Evolutionary conservation across 2,113 vertebrate species (phyloP), one percentile per base, ranked within the genome.

Genomic region (Genyomyrus donnyi): DNA sequence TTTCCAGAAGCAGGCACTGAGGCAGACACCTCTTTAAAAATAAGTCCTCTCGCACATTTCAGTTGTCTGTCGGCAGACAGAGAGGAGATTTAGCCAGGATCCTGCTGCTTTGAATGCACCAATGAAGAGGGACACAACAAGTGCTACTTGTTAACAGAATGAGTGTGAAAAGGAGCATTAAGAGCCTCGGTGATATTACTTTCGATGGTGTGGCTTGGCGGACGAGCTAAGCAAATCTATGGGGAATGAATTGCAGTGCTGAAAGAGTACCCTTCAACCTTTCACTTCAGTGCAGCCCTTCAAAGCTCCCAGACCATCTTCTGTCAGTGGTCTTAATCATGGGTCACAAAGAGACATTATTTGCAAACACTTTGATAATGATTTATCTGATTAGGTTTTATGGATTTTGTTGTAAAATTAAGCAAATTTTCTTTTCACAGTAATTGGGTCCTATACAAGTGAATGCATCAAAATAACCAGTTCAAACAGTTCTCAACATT

Each of bases 241-340:
- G 88, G 94, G 94, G 93, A 93, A 91, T 15, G 91, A 91, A 89
- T 74, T 91, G 92, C 93, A 91, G 96, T 96, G 96, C 96, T 97
- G 97, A 97, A 97, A 97, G 95, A 93, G 95, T 93, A 93, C 94
- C 96, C 97, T 97, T 97, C 96, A 97, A 95, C 94, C 95, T 97
- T 96, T 97, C 96, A 96, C 93, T 96, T 83, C 77, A 17, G 94
- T 95, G 94, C 94, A 95, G 95, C 90, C 90, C 92, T 89, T 88
- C 77, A 92, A 92, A 93, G 94, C 93, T 92, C 92, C 2, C 35
- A 93, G 90, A 95, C 92, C 95, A 95, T 96, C 96, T 95, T 91
- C 91, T 92, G 94, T 93, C 93, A 95, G 95, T 90, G 92, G 94
- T 95, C 94, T 93, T 91, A 93, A 94, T 95, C 94, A 94, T 94